Base-by-base conservation (phyloP, 2,113 vertebrate genomes). In the Prionailurus bengalensis region DNA sequence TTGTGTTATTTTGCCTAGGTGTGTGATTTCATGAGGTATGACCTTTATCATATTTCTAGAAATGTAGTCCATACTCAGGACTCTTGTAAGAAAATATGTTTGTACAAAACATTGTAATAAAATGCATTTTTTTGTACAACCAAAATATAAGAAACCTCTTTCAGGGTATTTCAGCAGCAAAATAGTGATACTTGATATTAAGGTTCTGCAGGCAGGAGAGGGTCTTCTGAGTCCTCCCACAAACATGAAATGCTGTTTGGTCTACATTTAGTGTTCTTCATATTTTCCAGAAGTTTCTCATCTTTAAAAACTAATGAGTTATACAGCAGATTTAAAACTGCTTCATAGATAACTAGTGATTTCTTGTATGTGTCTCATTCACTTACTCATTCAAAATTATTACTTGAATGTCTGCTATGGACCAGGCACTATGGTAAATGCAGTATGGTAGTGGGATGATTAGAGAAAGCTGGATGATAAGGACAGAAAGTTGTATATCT, bases 1-100 rank as follows among this genome's bases (percentile, higher is more conserved):
- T 79, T 58, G 3, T 13, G n/a, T 31, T 11, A 2, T 91, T 93
- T 89, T 84, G 5, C 9, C 5, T 73, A 66, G 25, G 90, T 80
- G 17, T 73, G n/a, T 63, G 17, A 74, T 89, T 61, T 93, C 29
- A 95, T 36, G 2, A 63, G 5, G 39, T 90, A 58, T 70, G 27
- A 29, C 19, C 29, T 87, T 91, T 79, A 29, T 63, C 3, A 58
- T 70, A 48, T 73, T 91, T 91, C 33, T 93, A 29, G 29, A 94
- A 97, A 82, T 86, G 23, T 73, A 63, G 58, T 82, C 76, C 29
- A 82, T 87, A 74, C 15, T 92, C 10, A 79, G 45, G 63, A 82
- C 1, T 89, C 31, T 93, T 79, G 3, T 89, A 94, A 92, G 42
- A 78, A 93, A 94, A 66, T 74, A 53, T 2, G 33, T 45, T 89